phyloP scores from a whole-genome alignment of 2,797 vertebrate genomes.

The Dendrocincla fuliginosa region DNA sequence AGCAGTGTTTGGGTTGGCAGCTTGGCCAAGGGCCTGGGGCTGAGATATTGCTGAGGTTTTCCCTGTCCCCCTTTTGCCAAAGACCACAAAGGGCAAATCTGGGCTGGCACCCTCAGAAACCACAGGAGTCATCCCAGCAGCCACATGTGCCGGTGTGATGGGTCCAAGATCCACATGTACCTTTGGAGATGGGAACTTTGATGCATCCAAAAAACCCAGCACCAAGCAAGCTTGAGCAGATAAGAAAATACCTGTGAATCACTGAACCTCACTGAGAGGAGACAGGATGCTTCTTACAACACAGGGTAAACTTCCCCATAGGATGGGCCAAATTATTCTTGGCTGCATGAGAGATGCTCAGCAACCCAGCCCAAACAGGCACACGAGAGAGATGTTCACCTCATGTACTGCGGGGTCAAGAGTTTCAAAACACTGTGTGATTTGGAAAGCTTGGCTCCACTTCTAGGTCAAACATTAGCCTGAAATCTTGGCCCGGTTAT shows the following conservation, averaged over 20 bases:
- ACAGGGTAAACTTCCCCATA: background rate
- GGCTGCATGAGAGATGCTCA: background rate
- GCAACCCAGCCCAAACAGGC: accelerated
- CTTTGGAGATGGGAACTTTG: accelerated
- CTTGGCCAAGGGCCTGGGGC: background rate
- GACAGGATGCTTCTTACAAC: background rate
- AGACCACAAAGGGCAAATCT: background rate
- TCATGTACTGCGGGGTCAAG: background rate
- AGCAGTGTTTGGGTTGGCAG: background rate
- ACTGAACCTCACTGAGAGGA: background rate
- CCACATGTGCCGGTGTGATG: accelerated
- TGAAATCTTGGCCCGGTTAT: background rate
- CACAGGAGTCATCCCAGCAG: background rate
- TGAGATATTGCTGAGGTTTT: background rate
- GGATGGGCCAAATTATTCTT: accelerated
- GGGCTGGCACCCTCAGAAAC: background rate
- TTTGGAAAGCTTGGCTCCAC: background rate
- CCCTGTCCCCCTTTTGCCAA: background rate
- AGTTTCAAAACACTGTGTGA: background rate
- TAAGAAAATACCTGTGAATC: background rate
- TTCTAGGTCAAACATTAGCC: background rate
- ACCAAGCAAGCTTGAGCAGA: background rate
- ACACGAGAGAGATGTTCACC: background rate
- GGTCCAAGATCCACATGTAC: accelerated
- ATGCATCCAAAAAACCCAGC: background rate